Conservation (phyloP, 53 echinoderm and acorn worm genomes). For the Luidia sarsii region DNA sequence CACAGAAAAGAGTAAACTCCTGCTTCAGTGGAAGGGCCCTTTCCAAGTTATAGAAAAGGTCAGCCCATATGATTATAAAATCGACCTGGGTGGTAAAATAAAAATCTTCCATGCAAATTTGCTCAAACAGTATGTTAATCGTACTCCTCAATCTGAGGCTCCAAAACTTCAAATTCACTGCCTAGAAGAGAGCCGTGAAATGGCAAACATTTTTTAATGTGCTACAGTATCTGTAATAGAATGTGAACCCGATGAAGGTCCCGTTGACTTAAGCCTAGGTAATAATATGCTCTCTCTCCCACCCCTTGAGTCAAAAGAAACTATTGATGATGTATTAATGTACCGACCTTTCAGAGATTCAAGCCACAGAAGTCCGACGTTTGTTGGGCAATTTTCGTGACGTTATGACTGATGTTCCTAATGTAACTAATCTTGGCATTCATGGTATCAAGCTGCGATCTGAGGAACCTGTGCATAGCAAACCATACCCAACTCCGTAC, state of each 20-base stretch:
- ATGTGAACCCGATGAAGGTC: slow-evolving; percentile 11
- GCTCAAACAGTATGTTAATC: neutral
- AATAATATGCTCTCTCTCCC: neutral
- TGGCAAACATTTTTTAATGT: neutral
- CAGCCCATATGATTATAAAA: neutral
- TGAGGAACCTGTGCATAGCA: neutral
- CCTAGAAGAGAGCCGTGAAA: too few species aligned
- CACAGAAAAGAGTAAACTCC: slow-evolving; percentile 25
- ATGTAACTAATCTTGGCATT: neutral
- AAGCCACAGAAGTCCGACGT: neutral
- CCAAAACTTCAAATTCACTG: neutral
- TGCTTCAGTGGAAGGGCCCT: slow-evolving; percentile 7
- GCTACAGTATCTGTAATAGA: slow-evolving; percentile 5
- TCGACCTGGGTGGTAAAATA: neutral
- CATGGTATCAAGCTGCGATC: neutral
- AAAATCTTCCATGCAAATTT: neutral
- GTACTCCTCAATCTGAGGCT: neutral
- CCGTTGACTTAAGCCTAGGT: neutral
- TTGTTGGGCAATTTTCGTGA: neutral
- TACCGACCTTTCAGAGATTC: neutral
- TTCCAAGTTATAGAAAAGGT: neutral
- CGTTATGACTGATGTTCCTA: slow-evolving; percentile 16
- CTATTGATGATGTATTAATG: slow-evolving; percentile 1
- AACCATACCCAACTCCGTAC: slow-evolving; percentile 16
- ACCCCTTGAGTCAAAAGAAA: neutral